Evolutionary conservation across 2,113 vertebrate species (phyloP).

Genomic region (Erpornis zantholeuca): DNA sequence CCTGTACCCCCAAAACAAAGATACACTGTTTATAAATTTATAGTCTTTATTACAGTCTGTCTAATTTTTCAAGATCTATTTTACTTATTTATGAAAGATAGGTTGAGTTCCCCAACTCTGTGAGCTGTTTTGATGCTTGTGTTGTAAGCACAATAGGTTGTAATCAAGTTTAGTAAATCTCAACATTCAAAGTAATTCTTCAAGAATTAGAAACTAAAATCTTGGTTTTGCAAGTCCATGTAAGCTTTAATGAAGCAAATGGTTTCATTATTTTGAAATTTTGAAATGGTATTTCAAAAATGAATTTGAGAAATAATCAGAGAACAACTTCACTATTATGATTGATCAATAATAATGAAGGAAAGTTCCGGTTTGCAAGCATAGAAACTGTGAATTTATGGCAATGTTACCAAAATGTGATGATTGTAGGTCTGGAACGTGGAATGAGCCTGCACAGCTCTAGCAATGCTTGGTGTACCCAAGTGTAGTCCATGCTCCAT

Average conservation of each 20-base stretch:
- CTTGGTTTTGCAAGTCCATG: background rate
- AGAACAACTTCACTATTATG: background rate
- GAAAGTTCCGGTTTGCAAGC: background rate
- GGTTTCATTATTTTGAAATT: no score
- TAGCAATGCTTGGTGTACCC: no score
- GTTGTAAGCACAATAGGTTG: background rate
- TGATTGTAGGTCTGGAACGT: background rate
- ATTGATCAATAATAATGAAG: background rate
- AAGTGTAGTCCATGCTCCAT: rapidly evolving
- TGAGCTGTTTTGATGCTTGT: background rate
- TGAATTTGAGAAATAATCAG: background rate
- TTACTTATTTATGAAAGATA: background rate
- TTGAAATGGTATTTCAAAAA: background rate
- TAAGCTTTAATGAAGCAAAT: background rate
- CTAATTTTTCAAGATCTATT: background rate
- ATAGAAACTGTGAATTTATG: background rate
- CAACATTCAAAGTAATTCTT: background rate
- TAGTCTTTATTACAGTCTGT: background rate
- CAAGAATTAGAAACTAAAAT: background rate
- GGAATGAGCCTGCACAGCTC: background rate
- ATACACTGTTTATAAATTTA: background rate
- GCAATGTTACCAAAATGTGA: background rate
- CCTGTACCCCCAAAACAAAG: background rate
- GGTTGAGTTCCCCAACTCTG: background rate
- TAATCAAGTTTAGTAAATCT: background rate